Evolutionary conservation across 2,797 vertebrate genomes (phyloP).

Genomic region (Melanogrammus aeglefinus): DNA sequence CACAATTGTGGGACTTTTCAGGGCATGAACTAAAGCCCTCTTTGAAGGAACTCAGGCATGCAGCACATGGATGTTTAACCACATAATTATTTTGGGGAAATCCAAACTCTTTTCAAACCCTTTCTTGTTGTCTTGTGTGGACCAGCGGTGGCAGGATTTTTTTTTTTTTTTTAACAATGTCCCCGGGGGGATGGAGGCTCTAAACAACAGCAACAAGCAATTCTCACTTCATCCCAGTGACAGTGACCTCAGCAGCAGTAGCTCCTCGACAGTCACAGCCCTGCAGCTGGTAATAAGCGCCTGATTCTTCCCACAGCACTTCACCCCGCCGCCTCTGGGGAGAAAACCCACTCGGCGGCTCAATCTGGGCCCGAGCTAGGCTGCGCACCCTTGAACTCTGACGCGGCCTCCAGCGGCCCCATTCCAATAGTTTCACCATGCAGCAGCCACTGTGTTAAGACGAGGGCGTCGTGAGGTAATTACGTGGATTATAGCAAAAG

Average conservation of each 20-base stretch:
- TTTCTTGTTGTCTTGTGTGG: background rate
- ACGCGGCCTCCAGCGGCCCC: background rate
- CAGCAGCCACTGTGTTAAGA: background rate
- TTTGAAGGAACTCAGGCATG: background rate
- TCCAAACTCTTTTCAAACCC: background rate
- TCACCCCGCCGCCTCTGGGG: constrained; percentile 15
- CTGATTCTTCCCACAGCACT: constrained; percentile 28
- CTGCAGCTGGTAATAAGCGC: constrained; percentile 38
- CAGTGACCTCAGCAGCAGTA: constrained; percentile 30
- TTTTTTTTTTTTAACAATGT: background rate
- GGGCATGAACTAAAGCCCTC: background rate
- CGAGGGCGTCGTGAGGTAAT: background rate
- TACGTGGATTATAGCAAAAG: background rate
- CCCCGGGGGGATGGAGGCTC: constrained; percentile 11
- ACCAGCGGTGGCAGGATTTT: background rate
- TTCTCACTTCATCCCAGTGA: constrained; percentile 23
- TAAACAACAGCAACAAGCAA: constrained; percentile 26
- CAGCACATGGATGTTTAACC: background rate
- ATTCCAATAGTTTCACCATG: constrained; percentile 12
- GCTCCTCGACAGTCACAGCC: constrained; percentile 38
- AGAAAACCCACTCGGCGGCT: constrained; percentile 5
- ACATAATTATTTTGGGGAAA: background rate
- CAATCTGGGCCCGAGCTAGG: background rate
- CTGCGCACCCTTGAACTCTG: background rate
- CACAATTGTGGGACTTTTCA: background rate